Percentiles rank a stretch among this genome's conserved stretches.
Evolutionary conservation across 2,797 vertebrate genomes (phyloP).

Genomic region (Telmatherina bonti): DNA sequence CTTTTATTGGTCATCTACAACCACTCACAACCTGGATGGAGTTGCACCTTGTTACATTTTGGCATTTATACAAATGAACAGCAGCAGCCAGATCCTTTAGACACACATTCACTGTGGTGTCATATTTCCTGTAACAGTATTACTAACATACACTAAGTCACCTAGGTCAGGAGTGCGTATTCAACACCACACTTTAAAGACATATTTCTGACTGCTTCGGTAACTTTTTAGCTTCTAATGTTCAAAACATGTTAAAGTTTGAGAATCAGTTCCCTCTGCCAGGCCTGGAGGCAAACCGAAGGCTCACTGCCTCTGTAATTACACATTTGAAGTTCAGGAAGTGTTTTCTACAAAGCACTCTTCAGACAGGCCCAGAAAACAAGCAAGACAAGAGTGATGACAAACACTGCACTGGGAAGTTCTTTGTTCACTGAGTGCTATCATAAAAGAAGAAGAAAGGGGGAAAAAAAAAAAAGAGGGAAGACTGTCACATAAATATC

Average conservation of each 20-base stretch:
- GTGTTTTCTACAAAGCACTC: constrained; percentile 57
- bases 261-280: constrained; percentile 69
- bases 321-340: constrained; percentile 79
- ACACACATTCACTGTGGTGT: constrained; percentile 5
- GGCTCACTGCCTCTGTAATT: constrained; percentile 76
- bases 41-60: constrained; percentile 13
- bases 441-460: background rate
- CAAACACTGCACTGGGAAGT: constrained; percentile 46
- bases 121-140: constrained; percentile 5
- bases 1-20: constrained; percentile 47
- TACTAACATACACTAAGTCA: constrained; percentile 5
- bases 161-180: constrained; percentile 1
- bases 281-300: constrained; percentile 73
- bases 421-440: constrained; percentile 29
- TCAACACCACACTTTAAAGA: constrained; percentile 44
- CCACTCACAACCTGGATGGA: constrained; percentile 10
- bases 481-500: background rate
- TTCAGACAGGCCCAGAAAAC: constrained; percentile 56
- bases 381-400: constrained; percentile 68
- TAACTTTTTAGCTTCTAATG: constrained; percentile 51
- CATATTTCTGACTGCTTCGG: constrained; percentile 51
- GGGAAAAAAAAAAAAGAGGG: background rate
- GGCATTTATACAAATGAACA: constrained; percentile 28
- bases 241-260: constrained; percentile 76
- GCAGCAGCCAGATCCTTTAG: constrained; percentile 15